These are phyloP conservation scores for Orycteropus afer DNA, from an alignment of 2,113 vertebrate genomes.

Conservation along the genomic window DNA sequence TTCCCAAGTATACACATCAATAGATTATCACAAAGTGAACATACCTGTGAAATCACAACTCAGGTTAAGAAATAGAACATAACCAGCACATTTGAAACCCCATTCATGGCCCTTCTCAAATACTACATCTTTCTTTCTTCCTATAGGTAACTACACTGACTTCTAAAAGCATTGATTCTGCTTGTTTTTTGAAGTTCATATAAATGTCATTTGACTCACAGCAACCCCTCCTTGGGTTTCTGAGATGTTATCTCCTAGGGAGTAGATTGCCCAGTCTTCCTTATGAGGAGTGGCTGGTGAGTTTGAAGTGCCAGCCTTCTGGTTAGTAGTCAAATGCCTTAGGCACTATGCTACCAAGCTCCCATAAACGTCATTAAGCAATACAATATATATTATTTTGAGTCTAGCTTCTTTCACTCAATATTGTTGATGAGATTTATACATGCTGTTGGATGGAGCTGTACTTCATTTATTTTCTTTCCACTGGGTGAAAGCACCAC, in stretches of 20 bases:
- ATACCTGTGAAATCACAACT: neutral
- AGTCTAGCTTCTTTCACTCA: slow-evolving; percentile 23
- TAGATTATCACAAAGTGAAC: slow-evolving; percentile 5
- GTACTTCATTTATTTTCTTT: slow-evolving; percentile 11
- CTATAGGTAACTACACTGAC: neutral
- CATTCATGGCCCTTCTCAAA: neutral
- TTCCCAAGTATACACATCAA: neutral
- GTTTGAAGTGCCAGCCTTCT: too few relatives aligned
- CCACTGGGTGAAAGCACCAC: neutral
- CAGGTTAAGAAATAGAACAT: neutral
- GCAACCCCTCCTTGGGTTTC: too few relatives aligned
- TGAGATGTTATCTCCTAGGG: too few relatives aligned
- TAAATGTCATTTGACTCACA: neutral
- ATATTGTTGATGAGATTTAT: neutral
- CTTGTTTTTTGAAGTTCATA: slow-evolving; percentile 5
- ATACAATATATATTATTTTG: neutral
- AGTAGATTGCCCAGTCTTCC: too few relatives aligned
- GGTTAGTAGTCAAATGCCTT: too few relatives aligned
- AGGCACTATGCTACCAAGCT: too few relatives aligned
- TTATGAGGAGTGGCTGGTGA: too few relatives aligned
- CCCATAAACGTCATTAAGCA: too few relatives aligned
- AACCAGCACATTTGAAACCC: neutral
- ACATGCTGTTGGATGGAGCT: neutral
- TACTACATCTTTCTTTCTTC: neutral
- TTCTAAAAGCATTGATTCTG: neutral